These are phyloP conservation scores for Xenentodon cancila DNA, from an alignment of 2,797 vertebrate genomes.

Conservation along the genomic window DNA sequence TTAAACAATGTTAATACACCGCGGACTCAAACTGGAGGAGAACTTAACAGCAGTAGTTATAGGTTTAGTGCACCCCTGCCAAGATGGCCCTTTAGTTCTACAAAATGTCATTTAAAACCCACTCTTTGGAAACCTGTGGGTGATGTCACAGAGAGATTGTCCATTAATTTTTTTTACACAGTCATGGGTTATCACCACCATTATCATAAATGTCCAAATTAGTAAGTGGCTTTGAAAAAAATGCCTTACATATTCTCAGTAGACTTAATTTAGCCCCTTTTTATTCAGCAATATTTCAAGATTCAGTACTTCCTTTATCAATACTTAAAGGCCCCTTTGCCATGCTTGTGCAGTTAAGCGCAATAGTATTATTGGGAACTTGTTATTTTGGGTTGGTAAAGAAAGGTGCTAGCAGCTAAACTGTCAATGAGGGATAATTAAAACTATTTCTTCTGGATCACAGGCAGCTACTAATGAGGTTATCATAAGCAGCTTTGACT, in stretches of 20 bases:
- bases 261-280: background rate
- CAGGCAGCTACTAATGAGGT: constrained; percentile 45
- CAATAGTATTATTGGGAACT: background rate
- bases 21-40: no score
- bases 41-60: no score
- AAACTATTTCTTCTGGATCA: constrained; percentile 33
- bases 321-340: background rate
- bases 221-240: background rate
- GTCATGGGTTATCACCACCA: background rate
- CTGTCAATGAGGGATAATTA: constrained; percentile 35
- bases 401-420: constrained; percentile 8
- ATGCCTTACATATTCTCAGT: background rate
- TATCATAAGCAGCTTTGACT: constrained; percentile 41
- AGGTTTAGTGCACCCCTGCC: no score
- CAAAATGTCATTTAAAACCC: no score
- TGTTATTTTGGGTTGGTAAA: constrained; percentile 3
- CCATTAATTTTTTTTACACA: no score
- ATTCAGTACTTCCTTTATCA: no score
- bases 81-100: no score
- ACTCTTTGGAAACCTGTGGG: no score
- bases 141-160: no score
- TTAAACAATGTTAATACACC: no score
- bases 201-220: background rate
- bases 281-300: background rate
- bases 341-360: background rate